Conservation (phyloP, 2,113 vertebrate species). For the Erpornis zantholeuca region DNA sequence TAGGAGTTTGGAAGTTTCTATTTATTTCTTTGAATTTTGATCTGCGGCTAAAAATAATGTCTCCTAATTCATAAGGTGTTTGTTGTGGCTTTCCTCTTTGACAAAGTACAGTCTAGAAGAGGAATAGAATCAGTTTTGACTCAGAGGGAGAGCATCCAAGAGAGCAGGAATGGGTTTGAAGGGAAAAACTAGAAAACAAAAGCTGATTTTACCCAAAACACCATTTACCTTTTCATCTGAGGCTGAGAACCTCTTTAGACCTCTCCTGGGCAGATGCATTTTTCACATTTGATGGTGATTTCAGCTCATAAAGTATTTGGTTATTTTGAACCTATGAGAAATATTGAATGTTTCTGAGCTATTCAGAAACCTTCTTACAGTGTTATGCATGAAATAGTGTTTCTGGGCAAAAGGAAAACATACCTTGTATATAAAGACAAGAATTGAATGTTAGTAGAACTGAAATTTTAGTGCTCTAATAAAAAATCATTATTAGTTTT, state of each 20-base stretch:
- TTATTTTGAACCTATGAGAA: not conserved
- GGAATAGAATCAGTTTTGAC: not conserved
- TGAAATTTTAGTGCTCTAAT: not conserved
- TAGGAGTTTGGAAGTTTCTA: not conserved
- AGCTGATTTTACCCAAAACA: not conserved
- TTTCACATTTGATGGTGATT: not conserved
- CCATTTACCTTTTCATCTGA: not conserved
- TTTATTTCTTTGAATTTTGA: not conserved
- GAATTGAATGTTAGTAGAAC: not conserved
- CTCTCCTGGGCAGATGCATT: not conserved
- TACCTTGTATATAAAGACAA: not conserved
- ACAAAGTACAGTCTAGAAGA: not conserved
- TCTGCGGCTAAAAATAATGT: not conserved
- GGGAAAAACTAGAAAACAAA: not conserved
- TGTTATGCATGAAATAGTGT: not conserved
- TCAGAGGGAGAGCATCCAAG: not conserved
- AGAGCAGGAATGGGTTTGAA: not conserved
- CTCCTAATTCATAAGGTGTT: not conserved
- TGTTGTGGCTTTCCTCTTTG: not conserved
- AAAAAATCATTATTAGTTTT: not conserved
- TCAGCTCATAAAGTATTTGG: not conserved
- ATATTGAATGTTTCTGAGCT: not conserved
- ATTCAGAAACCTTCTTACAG: not conserved
- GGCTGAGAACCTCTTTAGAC: not conserved
- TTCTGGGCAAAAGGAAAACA: not conserved